These are phyloP conservation scores for Paradoxurus hermaphroditus DNA, from an alignment of 2,113 vertebrate genomes.

Conservation along the genomic window DNA sequence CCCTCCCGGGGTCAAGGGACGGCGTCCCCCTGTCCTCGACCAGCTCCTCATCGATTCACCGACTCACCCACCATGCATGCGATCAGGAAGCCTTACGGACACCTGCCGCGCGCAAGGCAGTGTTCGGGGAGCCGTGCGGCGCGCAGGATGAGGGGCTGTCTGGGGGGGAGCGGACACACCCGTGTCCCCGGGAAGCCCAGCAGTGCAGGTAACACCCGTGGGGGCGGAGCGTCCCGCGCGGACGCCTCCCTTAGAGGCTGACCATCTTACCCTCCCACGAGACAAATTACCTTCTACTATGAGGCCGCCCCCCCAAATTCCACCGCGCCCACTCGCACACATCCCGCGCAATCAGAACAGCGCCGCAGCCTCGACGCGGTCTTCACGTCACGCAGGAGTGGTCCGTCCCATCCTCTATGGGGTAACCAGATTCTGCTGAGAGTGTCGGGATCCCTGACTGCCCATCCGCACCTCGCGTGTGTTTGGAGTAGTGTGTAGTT, in stretches of 20 bases:
- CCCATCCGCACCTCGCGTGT: background rate
- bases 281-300: background rate
- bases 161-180: background rate
- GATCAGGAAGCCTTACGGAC: background rate
- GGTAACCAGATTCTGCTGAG: slow-evolving; percentile 54
- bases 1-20: background rate
- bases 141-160: background rate
- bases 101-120: slow-evolving; percentile 1
- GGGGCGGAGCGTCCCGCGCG: background rate
- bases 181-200: background rate
- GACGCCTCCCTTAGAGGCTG: background rate
- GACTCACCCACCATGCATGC: background rate
- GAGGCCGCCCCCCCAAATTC: slow-evolving; percentile 30
- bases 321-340: background rate
- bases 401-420: background rate
- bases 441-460: slow-evolving; percentile 11
- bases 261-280: background rate
- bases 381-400: slow-evolving; percentile 10
- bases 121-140: background rate
- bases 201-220: background rate
- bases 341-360: background rate
- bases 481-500: slow-evolving; percentile 50
- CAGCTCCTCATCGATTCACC: background rate
- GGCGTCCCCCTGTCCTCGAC: background rate
- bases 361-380: background rate